Base-by-base conservation (phyloP, 2,888 invertebrate species). In the Cerastis leucographa region DNA sequence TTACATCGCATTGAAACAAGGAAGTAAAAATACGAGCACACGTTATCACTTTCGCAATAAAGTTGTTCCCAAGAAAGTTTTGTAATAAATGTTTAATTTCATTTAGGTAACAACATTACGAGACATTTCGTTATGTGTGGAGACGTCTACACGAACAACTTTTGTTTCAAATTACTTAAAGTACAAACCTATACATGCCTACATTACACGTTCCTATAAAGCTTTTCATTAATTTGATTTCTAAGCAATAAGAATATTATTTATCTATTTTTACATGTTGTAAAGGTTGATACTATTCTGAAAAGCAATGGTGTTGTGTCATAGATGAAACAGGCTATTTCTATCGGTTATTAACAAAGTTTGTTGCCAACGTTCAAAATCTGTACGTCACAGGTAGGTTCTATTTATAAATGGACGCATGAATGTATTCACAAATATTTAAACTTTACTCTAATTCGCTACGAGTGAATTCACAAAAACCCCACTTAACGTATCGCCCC, bases 31-130 rank as follows among this genome's bases (percentile, higher is more conserved):
- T 86, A 82, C 72, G 78, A 72, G 72, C 78, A 83, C 83, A 87
- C 81, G 80, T 89, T 87, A 85, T 88, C 85, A 77, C 81, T 74
- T 82, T 80, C 76, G 76, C 73, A 79, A 87, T 85, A 83, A 83
- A 87, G 78, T 86, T 89, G 82, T 77, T 76, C 65, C 71, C 71
- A 77, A 70, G 73, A 80, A 91, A 92, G 88, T 92, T 92, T 90
- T 76, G 88, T 82, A 89, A 91, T 92, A 92, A 92, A 91, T 90
- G 91, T 90, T 90, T 92, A 91, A 92, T 91, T 91, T 89, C 85
- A 91, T 90, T 90, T 88, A 87, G 85, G 89, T 89, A 90, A 90
- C 87, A 89, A 84, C 87, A 84, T 89, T 84, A 88, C 77, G 84
- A 87, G 89, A 90, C 89, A 86, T 89, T n/a, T 89, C 86, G 85